phyloP scores from a whole-genome alignment of 1,140 invertebrate species.

The Aphelenchoides avenae region DNA sequence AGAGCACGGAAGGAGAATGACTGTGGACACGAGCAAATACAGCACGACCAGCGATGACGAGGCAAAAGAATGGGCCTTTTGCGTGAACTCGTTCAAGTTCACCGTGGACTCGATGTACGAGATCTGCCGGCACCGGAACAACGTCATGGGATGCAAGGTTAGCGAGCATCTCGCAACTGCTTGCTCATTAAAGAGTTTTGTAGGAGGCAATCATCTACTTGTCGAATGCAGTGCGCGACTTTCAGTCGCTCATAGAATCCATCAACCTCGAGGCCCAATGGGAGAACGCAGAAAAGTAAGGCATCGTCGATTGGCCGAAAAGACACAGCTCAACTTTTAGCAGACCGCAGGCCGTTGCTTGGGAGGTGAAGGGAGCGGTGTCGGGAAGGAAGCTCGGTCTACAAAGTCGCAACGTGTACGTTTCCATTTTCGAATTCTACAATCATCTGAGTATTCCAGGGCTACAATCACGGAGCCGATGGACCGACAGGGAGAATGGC shows the following conservation, averaged over 20 bases:
- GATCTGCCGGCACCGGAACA: conserved; percentile 16
- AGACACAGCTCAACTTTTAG: conserved; percentile 21
- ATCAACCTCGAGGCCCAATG: conserved; percentile 37
- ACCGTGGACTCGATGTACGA: conserved; percentile 38
- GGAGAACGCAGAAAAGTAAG: conserved; percentile 43
- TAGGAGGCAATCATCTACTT: conserved; percentile 42
- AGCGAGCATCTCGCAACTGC: neutral
- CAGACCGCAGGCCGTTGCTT: conserved; percentile 21
- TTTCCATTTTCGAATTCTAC: neutral
- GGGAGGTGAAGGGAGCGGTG: conserved; percentile 29
- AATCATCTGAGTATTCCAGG: neutral
- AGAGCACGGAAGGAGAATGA: too few relatives aligned
- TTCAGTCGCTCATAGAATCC: conserved; percentile 29
- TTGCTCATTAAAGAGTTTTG: conserved; percentile 15
- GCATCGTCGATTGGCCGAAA: conserved; percentile 8
- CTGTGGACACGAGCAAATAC: too few relatives aligned
- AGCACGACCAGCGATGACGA: too few relatives aligned
- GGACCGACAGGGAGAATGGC: neutral
- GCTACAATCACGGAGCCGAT: neutral
- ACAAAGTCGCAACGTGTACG: neutral
- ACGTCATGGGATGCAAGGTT: conserved; percentile 30
- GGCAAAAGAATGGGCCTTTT: conserved; percentile 26
- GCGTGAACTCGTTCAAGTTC: conserved; percentile 22
- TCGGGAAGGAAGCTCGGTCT: neutral
- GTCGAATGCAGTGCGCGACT: conserved; percentile 33